These are phyloP conservation scores for Dynastes grantii DNA, from an alignment of 2,888 invertebrate genomes.

Conservation along the genomic window DNA sequence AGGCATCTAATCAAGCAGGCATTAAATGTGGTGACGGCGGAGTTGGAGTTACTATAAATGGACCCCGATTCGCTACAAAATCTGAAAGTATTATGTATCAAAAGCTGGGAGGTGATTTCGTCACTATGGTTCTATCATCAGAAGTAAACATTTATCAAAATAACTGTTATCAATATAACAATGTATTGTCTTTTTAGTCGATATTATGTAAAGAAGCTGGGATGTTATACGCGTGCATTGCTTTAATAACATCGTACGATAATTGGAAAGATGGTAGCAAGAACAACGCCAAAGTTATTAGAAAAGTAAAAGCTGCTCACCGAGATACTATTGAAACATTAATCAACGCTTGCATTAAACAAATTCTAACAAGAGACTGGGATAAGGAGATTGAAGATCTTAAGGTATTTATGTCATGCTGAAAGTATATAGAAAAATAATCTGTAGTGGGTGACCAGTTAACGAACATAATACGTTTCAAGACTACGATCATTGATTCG, in stretches of 20 bases:
- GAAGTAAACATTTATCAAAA: constrained; percentile 78
- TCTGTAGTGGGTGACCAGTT: too few relatives aligned
- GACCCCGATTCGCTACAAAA: constrained; percentile 91
- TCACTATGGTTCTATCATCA: constrained; percentile 98
- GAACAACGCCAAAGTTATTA: constrained; percentile 82
- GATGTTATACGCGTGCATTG: constrained; percentile 91
- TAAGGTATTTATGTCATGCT: constrained; percentile 71
- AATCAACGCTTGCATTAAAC: constrained; percentile 80
- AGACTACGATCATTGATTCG: too few relatives aligned
- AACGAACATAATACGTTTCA: too few relatives aligned
- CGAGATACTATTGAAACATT: constrained; percentile 84
- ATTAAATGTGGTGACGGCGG: constrained; percentile 69
- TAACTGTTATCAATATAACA: neutral
- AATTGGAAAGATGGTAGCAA: constrained; percentile 88
- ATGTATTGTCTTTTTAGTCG: constrained; percentile 74
- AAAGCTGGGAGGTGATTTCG: constrained; percentile 90
- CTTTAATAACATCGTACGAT: constrained; percentile 89
- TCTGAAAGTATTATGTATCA: constrained; percentile 93
- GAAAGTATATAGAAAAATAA: neutral
- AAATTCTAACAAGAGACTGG: constrained; percentile 84
- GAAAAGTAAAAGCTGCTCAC: constrained; percentile 85
- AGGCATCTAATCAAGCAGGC: constrained; percentile 76
- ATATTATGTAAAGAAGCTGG: constrained; percentile 96
- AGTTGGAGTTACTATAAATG: constrained; percentile 88
- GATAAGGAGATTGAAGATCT: constrained; percentile 76